Evolutionary conservation across 1,140 invertebrate genomes (phyloP), one percentile per base, ranked within the genome.

Genomic region (Megalonaias nervosa): DNA sequence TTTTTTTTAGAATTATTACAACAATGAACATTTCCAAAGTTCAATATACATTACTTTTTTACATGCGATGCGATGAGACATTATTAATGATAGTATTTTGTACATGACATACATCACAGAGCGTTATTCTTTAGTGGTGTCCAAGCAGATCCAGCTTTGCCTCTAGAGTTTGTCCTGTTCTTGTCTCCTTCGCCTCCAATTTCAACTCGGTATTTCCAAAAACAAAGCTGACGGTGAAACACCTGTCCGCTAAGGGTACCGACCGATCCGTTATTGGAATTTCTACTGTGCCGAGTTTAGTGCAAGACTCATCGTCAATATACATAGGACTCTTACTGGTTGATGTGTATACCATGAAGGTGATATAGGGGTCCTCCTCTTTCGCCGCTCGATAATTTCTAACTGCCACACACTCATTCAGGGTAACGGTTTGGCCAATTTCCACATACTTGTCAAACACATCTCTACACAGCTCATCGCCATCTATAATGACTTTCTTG

Each of bases 91-190:
- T n/a, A n/a, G n/a, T n/a, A n/a, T n/a, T n/a, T n/a, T n/a, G n/a
- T n/a, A n/a, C n/a, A 31, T 31, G 31, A 5, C 5, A 31, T 31
- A 31, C 31, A 31, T 31, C 31, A 31, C 31, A 31, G 2, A 5
- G 31, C 5, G 31, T 2, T 31, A 31, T 31, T 31, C 1, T 31
- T 31, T 31, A 31, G 31, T 58, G 17, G 73, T 73, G 82, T 31
- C 83, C 81, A 13, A 84, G 68, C 66, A 81, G 81, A 75, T 85
- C 72, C 48, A 85, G 81, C 9, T 59, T 79, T 61, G 67, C 79
- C 21, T 77, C 67, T n/a, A 80, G 58, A 4, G 67, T 60, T 17
- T 71, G 67, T 55, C 71, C 68, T n/a, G 74, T 74, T 21, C 71
- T 75, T 61, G 57, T n/a, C 31, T 81, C 73, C 13, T 21, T 73